These are phyloP conservation scores for Morus bassanus DNA, from an alignment of 2,797 vertebrate species.

Conservation along the genomic window DNA sequence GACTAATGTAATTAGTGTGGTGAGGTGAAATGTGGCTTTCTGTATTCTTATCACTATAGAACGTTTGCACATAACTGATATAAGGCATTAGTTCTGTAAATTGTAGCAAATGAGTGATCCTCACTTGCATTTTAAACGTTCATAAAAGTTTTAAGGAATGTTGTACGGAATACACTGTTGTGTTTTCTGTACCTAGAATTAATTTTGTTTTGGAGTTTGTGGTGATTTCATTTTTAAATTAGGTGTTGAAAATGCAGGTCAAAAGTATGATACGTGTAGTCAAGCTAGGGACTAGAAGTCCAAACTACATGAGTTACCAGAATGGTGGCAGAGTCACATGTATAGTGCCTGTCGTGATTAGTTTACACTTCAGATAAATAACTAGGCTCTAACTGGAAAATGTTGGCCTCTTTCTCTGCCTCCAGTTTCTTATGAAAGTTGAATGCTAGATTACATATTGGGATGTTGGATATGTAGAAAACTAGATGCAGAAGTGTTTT, in stretches of 20 bases:
- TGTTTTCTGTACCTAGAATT: background rate
- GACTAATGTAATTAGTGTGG: background rate
- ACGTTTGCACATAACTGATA: background rate
- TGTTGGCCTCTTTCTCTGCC: background rate
- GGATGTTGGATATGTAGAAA: background rate
- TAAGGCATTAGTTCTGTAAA: background rate
- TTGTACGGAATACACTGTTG: background rate
- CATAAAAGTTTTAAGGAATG: background rate
- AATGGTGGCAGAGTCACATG: background rate
- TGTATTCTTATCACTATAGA: background rate
- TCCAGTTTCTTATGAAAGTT: background rate
- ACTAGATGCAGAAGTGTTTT: background rate
- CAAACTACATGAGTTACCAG: background rate
- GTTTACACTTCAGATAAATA: background rate
- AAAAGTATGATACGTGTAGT: background rate
- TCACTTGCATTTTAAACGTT: background rate
- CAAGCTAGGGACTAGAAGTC: background rate
- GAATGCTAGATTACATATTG: background rate
- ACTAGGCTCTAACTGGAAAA: background rate
- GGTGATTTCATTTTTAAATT: background rate
- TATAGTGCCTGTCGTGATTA: background rate
- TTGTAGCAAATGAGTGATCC: background rate
- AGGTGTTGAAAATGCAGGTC: background rate
- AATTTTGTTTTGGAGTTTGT: background rate
- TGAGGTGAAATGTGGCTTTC: background rate